Conservation (phyloP, 1,140 invertebrate species). For the Ladona fulva region DNA sequence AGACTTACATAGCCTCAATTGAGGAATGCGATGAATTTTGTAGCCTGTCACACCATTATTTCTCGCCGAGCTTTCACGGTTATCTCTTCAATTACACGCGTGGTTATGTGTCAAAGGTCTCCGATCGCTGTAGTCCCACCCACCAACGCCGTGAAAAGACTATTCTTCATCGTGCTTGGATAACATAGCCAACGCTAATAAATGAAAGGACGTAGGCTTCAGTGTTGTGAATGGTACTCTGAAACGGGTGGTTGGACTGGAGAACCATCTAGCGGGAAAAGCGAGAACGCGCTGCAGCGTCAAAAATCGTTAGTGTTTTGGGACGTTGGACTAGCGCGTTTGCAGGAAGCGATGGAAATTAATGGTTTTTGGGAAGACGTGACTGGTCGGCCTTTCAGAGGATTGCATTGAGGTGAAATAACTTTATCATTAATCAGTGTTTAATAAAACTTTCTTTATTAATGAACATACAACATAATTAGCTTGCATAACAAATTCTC, state of each 20-base stretch:
- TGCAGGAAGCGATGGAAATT: too few species aligned
- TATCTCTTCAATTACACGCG: neutral
- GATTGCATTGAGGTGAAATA: too few species aligned
- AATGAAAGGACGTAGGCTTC: neutral
- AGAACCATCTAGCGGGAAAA: neutral
- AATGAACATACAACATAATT: conserved; percentile 2
- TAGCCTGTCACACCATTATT: neutral
- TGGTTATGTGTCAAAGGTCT: neutral
- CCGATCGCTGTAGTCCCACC: neutral
- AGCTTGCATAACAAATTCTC: neutral
- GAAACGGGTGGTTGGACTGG: neutral
- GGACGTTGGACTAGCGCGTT: neutral
- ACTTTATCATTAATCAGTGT: neutral
- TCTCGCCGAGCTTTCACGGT: neutral
- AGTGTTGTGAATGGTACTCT: neutral
- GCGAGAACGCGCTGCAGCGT: neutral
- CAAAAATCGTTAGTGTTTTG: conserved; percentile 6
- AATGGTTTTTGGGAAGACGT: too few species aligned
- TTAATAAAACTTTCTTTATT: neutral
- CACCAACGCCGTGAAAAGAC: conserved; percentile 7
- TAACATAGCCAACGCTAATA: neutral
- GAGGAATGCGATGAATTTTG: neutral
- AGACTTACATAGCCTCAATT: neutral
- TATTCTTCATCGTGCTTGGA: neutral
- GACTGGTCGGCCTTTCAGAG: too few species aligned